Percentiles rank a stretch among this genome's conserved stretches.
phyloP scores from a whole-genome alignment of 1,140 invertebrate species.

The Oryctes rhinoceros region DNA sequence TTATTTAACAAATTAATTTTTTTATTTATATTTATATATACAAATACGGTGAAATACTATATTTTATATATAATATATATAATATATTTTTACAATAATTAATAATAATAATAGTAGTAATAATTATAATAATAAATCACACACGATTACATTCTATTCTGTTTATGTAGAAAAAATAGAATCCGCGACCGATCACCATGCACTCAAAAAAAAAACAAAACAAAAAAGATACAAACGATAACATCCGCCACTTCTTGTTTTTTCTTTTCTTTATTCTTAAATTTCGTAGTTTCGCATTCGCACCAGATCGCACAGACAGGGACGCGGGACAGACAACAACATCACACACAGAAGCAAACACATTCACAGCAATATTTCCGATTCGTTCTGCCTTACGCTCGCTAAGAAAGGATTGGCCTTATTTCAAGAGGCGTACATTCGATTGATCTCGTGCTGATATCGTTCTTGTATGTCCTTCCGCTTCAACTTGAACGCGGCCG shows the following conservation, averaged over 20 bases:
- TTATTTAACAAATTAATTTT: neutral
- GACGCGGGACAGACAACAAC: neutral
- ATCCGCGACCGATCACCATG: constrained; percentile 13
- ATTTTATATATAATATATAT: constrained; percentile 17
- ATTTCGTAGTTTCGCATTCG: neutral
- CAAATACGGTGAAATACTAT: constrained; percentile 25
- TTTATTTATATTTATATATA: constrained; percentile 7
- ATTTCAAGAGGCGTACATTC: constrained; percentile 91
- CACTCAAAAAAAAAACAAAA: neutral
- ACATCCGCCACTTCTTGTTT: neutral
- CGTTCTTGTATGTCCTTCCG: constrained; percentile 93
- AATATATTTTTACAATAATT: constrained; percentile 2
- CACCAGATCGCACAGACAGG: neutral
- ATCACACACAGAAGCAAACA: neutral
- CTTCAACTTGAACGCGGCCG: constrained; percentile 97
- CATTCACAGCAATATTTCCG: neutral
- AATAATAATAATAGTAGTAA: constrained; percentile 9
- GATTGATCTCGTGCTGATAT: constrained; percentile 89
- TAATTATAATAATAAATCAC: constrained; percentile 22
- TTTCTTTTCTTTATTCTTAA: neutral
- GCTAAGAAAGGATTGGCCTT: neutral
- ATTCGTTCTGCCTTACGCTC: constrained; percentile 5
- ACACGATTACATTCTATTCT: constrained; percentile 22
- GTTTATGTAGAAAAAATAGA: constrained; percentile 24
- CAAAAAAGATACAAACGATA: neutral